phyloP scores from a whole-genome alignment of 2,797 vertebrate genomes.

The Hippoglossus hippoglossus region DNA sequence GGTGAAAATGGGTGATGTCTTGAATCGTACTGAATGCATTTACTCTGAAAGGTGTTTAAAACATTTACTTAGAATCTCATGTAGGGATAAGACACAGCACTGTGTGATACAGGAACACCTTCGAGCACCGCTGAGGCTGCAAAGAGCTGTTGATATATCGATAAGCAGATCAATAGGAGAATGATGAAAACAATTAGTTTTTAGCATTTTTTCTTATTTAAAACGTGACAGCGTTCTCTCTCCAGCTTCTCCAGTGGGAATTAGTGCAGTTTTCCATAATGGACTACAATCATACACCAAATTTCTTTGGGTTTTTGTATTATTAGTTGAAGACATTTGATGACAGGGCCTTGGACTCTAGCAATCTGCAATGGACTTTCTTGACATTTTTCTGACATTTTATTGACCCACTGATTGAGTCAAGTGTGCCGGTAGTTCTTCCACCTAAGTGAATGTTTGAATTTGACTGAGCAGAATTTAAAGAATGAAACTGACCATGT shows the following conservation, averaged over 20 bases:
- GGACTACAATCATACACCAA: too few relatives aligned
- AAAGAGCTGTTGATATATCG: not conserved
- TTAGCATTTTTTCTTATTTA: too few relatives aligned
- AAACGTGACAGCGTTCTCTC: not conserved
- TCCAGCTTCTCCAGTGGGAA: not conserved
- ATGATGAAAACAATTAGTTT: too few relatives aligned
- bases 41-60: not conserved
- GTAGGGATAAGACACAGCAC: too few relatives aligned
- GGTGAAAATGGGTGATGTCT: constrained; percentile 43
- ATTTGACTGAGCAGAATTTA: not conserved
- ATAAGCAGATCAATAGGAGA: not conserved
- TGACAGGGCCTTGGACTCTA: not conserved
- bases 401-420: not conserved
- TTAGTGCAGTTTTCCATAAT: not conserved
- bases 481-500: not conserved
- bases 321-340: not conserved
- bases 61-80: not conserved
- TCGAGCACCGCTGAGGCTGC: not conserved
- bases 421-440: not conserved
- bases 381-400: not conserved
- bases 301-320: not conserved
- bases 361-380: not conserved
- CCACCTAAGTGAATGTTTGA: too few relatives aligned
- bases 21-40: not conserved
- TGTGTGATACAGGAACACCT: not conserved